Conservation (phyloP, 2,888 invertebrate genomes). For the Cynaeus angustus region DNA sequence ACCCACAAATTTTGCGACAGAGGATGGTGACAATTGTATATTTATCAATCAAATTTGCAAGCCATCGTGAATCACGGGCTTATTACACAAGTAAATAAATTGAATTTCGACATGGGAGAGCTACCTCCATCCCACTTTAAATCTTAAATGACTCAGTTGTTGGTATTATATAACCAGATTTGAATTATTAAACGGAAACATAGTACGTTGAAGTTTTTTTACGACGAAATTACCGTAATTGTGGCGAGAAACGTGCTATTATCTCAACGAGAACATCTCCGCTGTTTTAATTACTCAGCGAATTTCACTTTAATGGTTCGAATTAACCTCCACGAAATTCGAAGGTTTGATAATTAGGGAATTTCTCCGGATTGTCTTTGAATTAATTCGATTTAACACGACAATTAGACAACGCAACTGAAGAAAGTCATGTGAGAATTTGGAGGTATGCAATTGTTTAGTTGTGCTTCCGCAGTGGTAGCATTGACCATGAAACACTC, state of each 20-base stretch:
- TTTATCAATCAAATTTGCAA: conserved; percentile 44
- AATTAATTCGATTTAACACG: conserved; percentile 10
- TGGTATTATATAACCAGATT: conserved; percentile 19
- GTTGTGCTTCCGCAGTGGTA: conserved; percentile 16
- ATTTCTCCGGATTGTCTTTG: conserved; percentile 22
- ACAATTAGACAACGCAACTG: conserved; percentile 4
- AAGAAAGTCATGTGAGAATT: conserved; percentile 32
- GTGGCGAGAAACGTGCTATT: neutral
- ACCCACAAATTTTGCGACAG: conserved; percentile 7
- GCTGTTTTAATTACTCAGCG: conserved; percentile 10
- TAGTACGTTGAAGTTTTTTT: neutral
- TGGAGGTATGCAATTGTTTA: conserved; percentile 2
- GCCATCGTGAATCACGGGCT: conserved; percentile 39
- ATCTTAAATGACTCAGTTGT: conserved; percentile 24
- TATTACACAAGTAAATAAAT: conserved; percentile 42
- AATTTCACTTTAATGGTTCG: conserved; percentile 11
- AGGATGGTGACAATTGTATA: conserved; percentile 19
- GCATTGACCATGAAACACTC: conserved; percentile 32
- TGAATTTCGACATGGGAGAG: conserved; percentile 40
- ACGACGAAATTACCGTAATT: conserved; percentile 2
- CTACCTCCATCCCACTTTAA: conserved; percentile 37
- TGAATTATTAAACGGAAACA: conserved; percentile 30
- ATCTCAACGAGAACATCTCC: conserved; percentile 7
- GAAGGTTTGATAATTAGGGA: conserved; percentile 15
- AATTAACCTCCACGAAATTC: conserved; percentile 8